A percentile compares a stretch with the other conserved stretches of the same genome.
Conservation (phyloP, 2,888 invertebrate genomes). For the Catotricha subobsoleta region DNA sequence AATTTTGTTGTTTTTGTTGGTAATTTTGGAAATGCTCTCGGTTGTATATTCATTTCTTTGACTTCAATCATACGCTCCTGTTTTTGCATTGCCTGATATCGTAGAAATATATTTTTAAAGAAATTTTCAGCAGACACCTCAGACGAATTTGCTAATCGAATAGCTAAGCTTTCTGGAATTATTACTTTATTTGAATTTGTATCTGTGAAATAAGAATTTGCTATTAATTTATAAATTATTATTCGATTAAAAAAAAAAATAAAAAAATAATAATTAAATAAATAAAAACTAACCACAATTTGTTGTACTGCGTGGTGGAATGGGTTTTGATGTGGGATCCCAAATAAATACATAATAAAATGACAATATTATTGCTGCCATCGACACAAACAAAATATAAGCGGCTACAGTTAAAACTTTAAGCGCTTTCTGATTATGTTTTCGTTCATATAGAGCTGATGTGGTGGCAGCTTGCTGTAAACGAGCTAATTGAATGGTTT, state of each 20-base stretch:
- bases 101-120: constrained; percentile 26
- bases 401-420: constrained; percentile 83
- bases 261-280: background rate
- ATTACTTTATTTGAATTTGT: constrained; percentile 21
- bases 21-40: background rate
- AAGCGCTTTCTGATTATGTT: constrained; percentile 72
- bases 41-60: background rate
- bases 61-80: background rate
- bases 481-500: constrained; percentile 5
- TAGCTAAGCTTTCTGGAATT: constrained; percentile 30
- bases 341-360: constrained; percentile 89
- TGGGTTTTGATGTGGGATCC: constrained; percentile 48
- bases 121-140: constrained; percentile 29
- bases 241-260: background rate
- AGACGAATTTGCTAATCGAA: constrained; percentile 24
- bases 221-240: background rate
- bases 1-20: background rate
- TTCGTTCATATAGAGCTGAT: constrained; percentile 40
- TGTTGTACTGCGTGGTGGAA: constrained; percentile 20
- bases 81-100: constrained; percentile 17
- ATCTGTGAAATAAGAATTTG: constrained; percentile 18
- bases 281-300: constrained; percentile 23
- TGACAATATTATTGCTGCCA: constrained; percentile 84
- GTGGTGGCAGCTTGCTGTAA: constrained; percentile 4
- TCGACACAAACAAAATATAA: constrained; percentile 83